Evolutionary conservation across 2,888 invertebrate species (phyloP).

Genomic region (Mythimna ferrago): DNA sequence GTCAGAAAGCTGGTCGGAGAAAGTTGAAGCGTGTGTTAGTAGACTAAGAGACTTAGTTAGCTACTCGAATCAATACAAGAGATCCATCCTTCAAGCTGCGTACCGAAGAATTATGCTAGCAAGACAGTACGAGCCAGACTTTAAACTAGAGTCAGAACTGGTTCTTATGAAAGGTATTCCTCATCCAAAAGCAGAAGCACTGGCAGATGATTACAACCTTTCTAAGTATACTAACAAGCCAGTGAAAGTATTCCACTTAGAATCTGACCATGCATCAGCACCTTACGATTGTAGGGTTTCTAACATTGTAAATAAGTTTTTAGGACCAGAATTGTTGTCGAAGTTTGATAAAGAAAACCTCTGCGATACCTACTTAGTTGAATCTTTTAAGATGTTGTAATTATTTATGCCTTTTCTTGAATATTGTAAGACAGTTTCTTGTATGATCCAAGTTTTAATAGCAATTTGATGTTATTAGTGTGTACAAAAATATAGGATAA

Average conservation of each 20-base stretch:
- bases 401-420: background rate
- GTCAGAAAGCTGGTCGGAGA: constrained; percentile 63
- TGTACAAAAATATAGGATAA: background rate
- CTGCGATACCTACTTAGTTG: constrained; percentile 64
- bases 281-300: constrained; percentile 71
- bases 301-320: constrained; percentile 72
- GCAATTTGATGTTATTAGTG: background rate
- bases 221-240: constrained; percentile 72
- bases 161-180: constrained; percentile 72
- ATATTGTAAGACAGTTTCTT: background rate
- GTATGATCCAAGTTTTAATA: background rate
- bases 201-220: constrained; percentile 72
- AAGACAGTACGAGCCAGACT: constrained; percentile 69
- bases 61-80: constrained; percentile 71
- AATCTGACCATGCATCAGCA: constrained; percentile 69
- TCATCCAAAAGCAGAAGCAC: constrained; percentile 59
- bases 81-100: constrained; percentile 65
- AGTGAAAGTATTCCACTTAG: constrained; percentile 68
- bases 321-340: constrained; percentile 66
- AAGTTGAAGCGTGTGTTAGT: constrained; percentile 63
- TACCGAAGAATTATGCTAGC: constrained; percentile 71
- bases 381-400: constrained; percentile 34
- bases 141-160: constrained; percentile 72
- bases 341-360: constrained; percentile 70
- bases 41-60: constrained; percentile 57